Conservation (phyloP, 1,140 invertebrate species). For the Penaeus japonicus region DNA sequence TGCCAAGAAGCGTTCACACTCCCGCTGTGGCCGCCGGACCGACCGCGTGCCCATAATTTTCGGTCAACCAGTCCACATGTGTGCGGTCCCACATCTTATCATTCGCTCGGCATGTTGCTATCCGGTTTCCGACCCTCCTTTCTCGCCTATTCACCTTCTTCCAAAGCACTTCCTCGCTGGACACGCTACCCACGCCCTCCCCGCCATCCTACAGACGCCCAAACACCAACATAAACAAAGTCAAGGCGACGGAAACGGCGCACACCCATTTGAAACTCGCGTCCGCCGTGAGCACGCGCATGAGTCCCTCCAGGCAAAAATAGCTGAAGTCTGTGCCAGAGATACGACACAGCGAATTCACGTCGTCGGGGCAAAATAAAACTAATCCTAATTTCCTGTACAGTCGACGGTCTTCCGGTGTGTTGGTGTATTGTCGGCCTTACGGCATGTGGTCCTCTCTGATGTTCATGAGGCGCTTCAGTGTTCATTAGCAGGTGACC, state of each 20-base stretch:
- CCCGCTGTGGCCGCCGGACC: not conserved
- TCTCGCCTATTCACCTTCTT: too few relatives aligned
- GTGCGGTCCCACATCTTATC: too few relatives aligned
- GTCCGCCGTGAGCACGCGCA: not conserved
- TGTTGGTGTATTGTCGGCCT: too few relatives aligned
- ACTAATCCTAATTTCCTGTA: too few relatives aligned
- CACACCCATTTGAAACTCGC: not conserved
- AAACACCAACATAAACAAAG: not conserved
- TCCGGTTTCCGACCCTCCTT: too few relatives aligned
- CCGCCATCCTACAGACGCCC: not conserved
- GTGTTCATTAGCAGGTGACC: too few relatives aligned
- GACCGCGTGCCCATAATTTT: not conserved
- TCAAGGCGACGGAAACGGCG: not conserved
- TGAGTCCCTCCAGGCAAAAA: constrained; percentile 29
- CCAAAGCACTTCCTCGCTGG: too few relatives aligned
- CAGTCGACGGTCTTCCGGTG: too few relatives aligned
- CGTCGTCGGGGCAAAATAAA: too few relatives aligned
- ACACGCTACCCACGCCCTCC: not conserved
- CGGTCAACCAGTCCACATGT: not conserved
- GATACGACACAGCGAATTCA: not conserved
- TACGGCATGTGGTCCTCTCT: too few relatives aligned
- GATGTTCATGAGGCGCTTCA: too few relatives aligned
- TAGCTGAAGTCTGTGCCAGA: constrained; percentile 29
- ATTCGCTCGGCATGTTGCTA: too few relatives aligned
- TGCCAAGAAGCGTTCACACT: constrained; percentile 37